Evolutionary conservation across 2,797 vertebrate species (phyloP), one percentile per base, ranked within the genome.

Genomic region (Crenuchus spilurus): DNA sequence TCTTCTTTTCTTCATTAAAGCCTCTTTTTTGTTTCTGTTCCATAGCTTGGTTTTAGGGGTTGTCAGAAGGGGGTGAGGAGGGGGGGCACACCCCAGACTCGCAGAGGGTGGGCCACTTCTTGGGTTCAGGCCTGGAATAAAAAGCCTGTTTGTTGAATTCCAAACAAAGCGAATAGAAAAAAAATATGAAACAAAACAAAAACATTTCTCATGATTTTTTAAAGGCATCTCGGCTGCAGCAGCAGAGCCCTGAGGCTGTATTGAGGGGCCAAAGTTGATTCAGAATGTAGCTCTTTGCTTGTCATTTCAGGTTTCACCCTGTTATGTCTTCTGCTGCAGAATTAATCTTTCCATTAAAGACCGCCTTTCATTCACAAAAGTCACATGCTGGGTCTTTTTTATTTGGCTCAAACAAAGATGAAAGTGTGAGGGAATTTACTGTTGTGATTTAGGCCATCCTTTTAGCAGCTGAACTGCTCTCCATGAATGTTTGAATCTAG

Each of bases 261-360:
- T 63, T 75, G 61, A 49, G 31, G 62, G 76, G n/a, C 55, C 5
- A 44, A 14, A 65, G 62, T 51, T 61, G 57, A 24, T 58, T 54
- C 20, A 30, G 33, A 73, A 66, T 54, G 41, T 44, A 69, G 73
- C 78, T 76, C 62, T 24, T 46, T 41, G 52, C 58, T 62, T 78
- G 80, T 81, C 73, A 73, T 64, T 7, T 66, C 41, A 66, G 65
- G 61, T 78, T 81, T 70, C 64, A 72, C 54, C 57, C 70, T 18
- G 30, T n/a, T 72, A 18, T 41, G 16, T 65, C 64, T 66, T 37
- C 60, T 64, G 22, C 31, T 48, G 67, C 58, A 31, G 66, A 70
- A 63, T 69, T 26, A 64, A 78, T 55, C 49, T 55, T 72, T 49
- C 42, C 57, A 69, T 75, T 71, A 18, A 51, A 16, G 58, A 26